Evolutionary conservation across 2,113 vertebrate species (phyloP), one percentile per base, ranked within the genome.

Genomic region (Mirounga angustirostris): DNA sequence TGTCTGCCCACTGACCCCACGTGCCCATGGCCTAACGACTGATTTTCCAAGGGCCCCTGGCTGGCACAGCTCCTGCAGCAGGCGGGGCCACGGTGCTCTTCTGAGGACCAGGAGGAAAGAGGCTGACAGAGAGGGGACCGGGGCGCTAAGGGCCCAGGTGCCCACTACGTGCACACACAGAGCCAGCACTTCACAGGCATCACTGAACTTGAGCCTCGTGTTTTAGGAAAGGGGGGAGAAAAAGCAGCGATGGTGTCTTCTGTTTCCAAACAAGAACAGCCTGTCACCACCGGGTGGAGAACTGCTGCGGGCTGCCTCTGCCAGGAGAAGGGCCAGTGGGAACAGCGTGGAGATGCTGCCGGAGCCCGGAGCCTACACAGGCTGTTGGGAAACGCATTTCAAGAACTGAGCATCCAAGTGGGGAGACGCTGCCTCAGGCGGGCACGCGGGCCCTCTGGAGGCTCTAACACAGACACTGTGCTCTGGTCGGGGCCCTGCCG

Each of bases 261-360:
- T 94, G 97, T 97, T 97, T 98, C 58, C 91, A 97, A 96, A 98
- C 80, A 90, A 92, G 92, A 95, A 88, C 88, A 97, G 93, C 91
- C 91, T 96, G 96, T 96, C 69, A 36, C 26, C 36, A 19, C 26
- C 0, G 0, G 40, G 67, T 14, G 2, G 50, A 94, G 79, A 80
- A 40, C 52, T 40, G 89, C 19, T 2, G 2, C 81, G 78, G 82
- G 65, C 86, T 76, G 82, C 91, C 63, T 83, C 93, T 0, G 0
- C 50, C 84, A 91, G 88, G 43, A 86, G 74, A 78, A 52, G 50
- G 96, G 79, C 67, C n/a, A 4, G 74, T 21, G 71, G 63, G 91
- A 65, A 33, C 19, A 2, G 40, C 3, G 3, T 9, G n/a, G 54
- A 83, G 59, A 87, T 0, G 50, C 92, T 84, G 81, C 94, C 81